A percentile compares a stretch with the other conserved stretches of the same genome.
phyloP scores from a whole-genome alignment of 2,113 vertebrate species.

The Tachuris rubrigastra region DNA sequence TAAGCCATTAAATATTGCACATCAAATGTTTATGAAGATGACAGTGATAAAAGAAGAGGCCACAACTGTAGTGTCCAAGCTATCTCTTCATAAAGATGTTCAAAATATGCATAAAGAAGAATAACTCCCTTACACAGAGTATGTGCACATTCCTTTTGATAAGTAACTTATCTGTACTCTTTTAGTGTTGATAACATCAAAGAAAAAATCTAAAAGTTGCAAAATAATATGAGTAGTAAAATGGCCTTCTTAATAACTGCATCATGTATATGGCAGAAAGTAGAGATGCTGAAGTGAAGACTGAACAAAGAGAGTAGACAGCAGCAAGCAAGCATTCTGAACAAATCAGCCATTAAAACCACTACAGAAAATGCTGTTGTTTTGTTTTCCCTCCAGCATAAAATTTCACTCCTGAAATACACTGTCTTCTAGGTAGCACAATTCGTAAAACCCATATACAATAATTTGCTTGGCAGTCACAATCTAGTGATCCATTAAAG shows the following conservation, averaged over 20 bases:
- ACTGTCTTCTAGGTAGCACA: background rate
- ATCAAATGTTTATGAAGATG: background rate
- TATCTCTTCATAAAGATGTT: background rate
- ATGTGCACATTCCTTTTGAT: background rate
- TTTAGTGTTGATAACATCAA: background rate
- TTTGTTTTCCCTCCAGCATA: background rate
- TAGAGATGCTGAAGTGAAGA: background rate
- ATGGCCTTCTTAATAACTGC: background rate
- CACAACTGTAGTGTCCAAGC: background rate
- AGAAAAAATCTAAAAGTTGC: background rate
- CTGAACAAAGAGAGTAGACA: background rate
- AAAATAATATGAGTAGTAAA: background rate
- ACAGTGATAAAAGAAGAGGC: background rate
- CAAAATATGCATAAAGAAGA: background rate
- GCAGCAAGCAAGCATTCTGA: background rate
- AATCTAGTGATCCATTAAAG: conserved; percentile 49
- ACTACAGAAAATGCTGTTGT: background rate
- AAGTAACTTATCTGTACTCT: background rate
- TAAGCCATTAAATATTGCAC: background rate
- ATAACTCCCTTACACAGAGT: background rate
- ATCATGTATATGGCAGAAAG: background rate
- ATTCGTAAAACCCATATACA: conserved; percentile 1
- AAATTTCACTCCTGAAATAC: conserved; percentile 14
- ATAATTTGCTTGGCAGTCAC: conserved; percentile 29
- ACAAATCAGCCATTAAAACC: background rate